These are phyloP conservation scores for Bos javanicus DNA, from an alignment of 2,113 vertebrate species.

Conservation along the genomic window DNA sequence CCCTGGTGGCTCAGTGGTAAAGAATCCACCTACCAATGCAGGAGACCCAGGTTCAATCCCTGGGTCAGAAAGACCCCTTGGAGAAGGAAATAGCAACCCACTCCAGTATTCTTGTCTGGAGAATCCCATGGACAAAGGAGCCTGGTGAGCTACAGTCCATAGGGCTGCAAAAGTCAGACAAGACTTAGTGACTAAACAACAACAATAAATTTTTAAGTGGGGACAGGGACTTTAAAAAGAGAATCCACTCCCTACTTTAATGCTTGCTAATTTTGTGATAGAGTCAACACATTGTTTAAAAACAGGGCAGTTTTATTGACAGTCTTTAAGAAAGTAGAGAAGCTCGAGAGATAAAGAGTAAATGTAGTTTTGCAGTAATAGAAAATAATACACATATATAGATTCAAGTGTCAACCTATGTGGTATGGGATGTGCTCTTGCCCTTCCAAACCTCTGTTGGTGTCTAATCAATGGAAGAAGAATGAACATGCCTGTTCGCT, in stretches of 20 bases:
- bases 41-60: not conserved
- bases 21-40: not conserved
- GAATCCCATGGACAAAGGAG: not conserved
- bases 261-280: not conserved
- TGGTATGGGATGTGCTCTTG: not conserved
- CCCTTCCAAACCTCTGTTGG: not conserved
- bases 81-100: not conserved
- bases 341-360: not conserved
- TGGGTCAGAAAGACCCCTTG: not conserved
- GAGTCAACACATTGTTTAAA: not conserved
- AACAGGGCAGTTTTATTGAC: not conserved
- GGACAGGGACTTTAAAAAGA: not conserved
- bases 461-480: not conserved
- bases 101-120: not conserved
- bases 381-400: not conserved
- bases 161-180: not conserved
- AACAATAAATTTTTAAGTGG: not conserved
- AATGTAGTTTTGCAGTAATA: not conserved
- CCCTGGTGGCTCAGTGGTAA: not conserved
- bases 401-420: not conserved
- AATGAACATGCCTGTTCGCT: accelerated
- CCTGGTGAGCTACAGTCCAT: not conserved
- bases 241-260: not conserved
- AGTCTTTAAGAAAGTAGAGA: not conserved
- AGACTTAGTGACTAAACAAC: not conserved